Evolutionary conservation across 2,888 invertebrate genomes (phyloP), one percentile per base, ranked within the genome.

Genomic region (Deroplatys truncata): DNA sequence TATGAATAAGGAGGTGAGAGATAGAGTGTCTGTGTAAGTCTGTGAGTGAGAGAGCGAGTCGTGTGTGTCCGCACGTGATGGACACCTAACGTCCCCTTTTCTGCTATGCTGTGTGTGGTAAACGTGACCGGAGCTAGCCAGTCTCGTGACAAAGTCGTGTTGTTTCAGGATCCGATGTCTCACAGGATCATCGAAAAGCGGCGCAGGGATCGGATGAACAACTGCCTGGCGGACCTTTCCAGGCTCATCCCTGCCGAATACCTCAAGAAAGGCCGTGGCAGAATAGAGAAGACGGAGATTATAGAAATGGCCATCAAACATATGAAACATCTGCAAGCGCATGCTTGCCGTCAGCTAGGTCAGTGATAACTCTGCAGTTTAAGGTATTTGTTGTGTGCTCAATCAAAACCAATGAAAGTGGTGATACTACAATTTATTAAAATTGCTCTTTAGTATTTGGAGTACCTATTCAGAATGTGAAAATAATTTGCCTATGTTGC

Each of bases 291-390:
- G 94, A 99, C 99, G 0, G 99, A 99, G 94, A 99, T 99, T 90
- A 98, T 99, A 90, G 99, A 99, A 94, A 98, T 99, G 98, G 98
- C 99, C 84, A 99, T 98, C 91, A 96, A 98, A 90, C 98, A 99
- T 92, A 96, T 99, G 94, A 98, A 98, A 93, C 97, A 97, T 93
- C 94, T 99, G 90, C 98, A 98, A 91, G 92, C 92, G 28, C 93
- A 93, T 89, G 92, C 93, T 16, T 93, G 92, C 90, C 92, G 92
- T 84, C 92, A 92, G 89, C 92, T 92, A 90, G 92, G 93, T 93
- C 91, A 91, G 90, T 89, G 28, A 84, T n/a, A n/a, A 20, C 7
- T 72, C 20, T 20, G 56, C 25, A 72, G 25, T 72, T 20, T 43
- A 43, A 43, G 43, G 0, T 43, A 35, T 7, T 7, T 43, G 31